Evolutionary conservation across 2,888 invertebrate genomes (phyloP), one percentile per base, ranked within the genome.

Genomic region (Eupithecia tripunctaria): DNA sequence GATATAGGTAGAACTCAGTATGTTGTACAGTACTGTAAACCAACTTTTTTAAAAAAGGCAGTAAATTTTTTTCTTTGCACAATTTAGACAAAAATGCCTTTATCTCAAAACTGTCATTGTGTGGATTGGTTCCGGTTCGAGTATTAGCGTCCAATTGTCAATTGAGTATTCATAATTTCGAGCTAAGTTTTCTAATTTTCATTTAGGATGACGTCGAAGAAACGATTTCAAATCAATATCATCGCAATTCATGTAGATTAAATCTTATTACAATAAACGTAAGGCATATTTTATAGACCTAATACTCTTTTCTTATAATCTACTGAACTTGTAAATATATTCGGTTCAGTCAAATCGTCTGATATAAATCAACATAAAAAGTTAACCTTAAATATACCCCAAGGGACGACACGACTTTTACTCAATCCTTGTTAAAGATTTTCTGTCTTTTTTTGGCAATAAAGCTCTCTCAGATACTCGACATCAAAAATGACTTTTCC

Each of bases 161-260:
- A 70, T 73, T 82, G 83, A 85, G 84, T 85, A 84, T 84, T 84
- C 78, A 73, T 60, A 75, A 73, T 71, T 79, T 83, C 81, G 81
- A 83, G 81, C 75, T 79, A 67, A 21, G 69, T 79, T 78, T 65
- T 64, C 38, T 32, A 63, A 68, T 72, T 29, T 70, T 65, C 43
- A 73, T 41, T 70, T 27, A 68, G 60, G 79, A 81, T 84, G 84
- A 84, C 88, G 84, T 83, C 80, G 79, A 81, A 81, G 79, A 81
- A 81, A 79, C 78, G 71, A 76, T 79, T 79, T 78, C 27, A 69
- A 75, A 76, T 74, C 65, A 78, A 78, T 79, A 75, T 79, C 36
- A 47, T 72, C 59, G 38, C 59, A 43, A 43, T 43, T 43, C 6
- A 43, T n/a, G 43, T 2, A 43, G 43, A 43, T 18, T 74, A 78